A percentile compares a stretch with the other conserved stretches of the same genome.
Conservation (phyloP, 2,797 vertebrate species). For the Oophaga sylvatica region DNA sequence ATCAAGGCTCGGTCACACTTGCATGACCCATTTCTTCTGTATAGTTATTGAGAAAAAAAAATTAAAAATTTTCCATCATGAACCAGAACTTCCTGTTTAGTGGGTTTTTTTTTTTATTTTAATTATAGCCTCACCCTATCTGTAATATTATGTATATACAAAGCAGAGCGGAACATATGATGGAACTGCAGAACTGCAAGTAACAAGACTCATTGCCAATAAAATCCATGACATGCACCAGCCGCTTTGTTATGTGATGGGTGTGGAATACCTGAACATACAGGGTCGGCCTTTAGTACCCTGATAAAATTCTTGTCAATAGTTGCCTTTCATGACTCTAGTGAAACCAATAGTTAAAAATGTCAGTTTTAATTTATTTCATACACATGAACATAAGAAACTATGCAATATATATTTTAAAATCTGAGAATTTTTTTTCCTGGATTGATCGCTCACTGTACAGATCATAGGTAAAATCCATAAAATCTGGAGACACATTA, state of each 20-base stretch:
- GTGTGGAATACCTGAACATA: background rate
- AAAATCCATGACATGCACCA: background rate
- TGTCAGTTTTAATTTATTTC: too few species aligned
- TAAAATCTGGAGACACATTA: too few species aligned
- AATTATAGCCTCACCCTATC: background rate
- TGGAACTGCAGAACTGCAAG: background rate
- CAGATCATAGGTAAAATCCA: too few species aligned
- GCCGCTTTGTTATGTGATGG: background rate
- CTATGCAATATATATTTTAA: too few species aligned
- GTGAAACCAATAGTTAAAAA: background rate
- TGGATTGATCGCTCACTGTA: too few species aligned
- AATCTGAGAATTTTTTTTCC: too few species aligned
- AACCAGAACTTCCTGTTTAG: background rate
- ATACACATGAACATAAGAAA: too few species aligned
- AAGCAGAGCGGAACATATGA: background rate
- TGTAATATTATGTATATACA: background rate
- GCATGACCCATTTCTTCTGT: background rate
- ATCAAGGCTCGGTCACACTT: background rate
- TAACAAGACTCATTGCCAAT: background rate
- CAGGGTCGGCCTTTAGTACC: background rate
- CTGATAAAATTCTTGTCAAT: background rate
- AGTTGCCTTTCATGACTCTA: background rate
- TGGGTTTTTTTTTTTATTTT: background rate
- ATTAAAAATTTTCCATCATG: background rate
- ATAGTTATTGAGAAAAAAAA: too few species aligned